These are phyloP conservation scores for Pungitius pungitius DNA, from an alignment of 2,113 vertebrate genomes.

Conservation along the genomic window DNA sequence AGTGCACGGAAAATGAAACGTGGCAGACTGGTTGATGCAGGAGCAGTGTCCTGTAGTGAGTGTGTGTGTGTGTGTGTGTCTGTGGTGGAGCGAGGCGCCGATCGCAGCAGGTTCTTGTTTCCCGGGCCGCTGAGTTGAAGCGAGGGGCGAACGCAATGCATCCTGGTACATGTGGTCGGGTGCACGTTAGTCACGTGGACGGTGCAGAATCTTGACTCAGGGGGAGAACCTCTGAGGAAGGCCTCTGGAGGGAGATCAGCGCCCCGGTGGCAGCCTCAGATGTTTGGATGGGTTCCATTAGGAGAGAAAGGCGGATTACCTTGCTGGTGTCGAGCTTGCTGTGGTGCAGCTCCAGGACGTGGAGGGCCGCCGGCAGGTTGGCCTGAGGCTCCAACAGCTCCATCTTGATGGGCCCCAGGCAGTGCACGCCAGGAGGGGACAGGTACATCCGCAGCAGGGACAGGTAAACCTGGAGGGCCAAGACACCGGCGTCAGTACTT, in stretches of 20 bases:
- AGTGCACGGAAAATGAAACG: too few species aligned
- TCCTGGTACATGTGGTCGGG: too few species aligned
- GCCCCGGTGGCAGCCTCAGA: conserved; percentile 6
- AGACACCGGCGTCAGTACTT: neutral
- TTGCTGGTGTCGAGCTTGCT: conserved; percentile 97
- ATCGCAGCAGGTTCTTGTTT: too few species aligned
- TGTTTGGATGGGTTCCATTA: conserved; percentile 15
- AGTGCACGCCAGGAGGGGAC: conserved; percentile 93
- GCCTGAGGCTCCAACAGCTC: conserved; percentile 91
- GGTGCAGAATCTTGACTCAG: neutral
- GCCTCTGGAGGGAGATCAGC: conserved; percentile 5
- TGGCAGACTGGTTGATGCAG: too few species aligned
- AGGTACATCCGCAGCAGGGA: conserved; percentile 97
- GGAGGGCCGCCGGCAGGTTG: conserved; percentile 93
- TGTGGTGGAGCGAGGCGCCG: too few species aligned
- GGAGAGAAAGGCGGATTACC: conserved; percentile 74
- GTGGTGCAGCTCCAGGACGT: conserved; percentile 94
- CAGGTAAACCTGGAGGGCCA: conserved; percentile 88
- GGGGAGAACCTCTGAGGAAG: neutral
- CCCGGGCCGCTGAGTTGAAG: too few species aligned
- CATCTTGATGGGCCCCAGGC: conserved; percentile 94
- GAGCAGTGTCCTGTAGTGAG: too few species aligned
- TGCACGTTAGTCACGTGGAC: neutral
- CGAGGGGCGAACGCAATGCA: too few species aligned
- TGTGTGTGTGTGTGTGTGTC: too few species aligned